These are phyloP conservation scores for Panthera tigris DNA, from an alignment of 2,113 vertebrate genomes.

Conservation along the genomic window DNA sequence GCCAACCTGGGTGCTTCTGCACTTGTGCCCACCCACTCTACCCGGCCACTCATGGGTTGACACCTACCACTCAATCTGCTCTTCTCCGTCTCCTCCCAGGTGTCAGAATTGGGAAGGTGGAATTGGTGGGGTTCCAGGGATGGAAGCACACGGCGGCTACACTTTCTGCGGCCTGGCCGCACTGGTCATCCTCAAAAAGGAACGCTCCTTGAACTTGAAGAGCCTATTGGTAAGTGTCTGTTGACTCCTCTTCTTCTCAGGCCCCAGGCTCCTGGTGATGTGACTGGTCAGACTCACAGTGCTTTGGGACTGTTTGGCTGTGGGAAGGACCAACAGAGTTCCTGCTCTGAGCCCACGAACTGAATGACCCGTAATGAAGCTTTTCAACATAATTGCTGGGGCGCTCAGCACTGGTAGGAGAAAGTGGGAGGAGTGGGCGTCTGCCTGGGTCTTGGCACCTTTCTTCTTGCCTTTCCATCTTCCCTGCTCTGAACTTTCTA, in stretches of 20 bases:
- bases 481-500: background rate
- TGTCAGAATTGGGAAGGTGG: conserved; percentile 99
- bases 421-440: background rate
- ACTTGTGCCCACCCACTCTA: background rate
- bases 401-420: background rate
- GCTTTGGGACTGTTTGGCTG: background rate
- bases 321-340: background rate
- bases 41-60: fast-evolving
- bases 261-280: background rate
- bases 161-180: conserved; percentile 96
- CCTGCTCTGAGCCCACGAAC: background rate
- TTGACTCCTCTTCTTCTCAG: no score
- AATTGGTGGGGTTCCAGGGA: conserved; percentile 94
- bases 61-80: background rate
- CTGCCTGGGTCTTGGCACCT: background rate
- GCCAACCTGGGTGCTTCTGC: background rate
- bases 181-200: conserved; percentile 94
- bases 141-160: conserved; percentile 97
- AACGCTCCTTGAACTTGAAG: conserved; percentile 93
- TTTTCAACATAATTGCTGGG: background rate
- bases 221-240: conserved; percentile 90
- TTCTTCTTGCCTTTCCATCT: background rate
- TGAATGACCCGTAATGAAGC: background rate
- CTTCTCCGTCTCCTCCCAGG: conserved; percentile 78
- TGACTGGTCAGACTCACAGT: background rate